Conservation (phyloP, 2,888 invertebrate genomes). For the Gandaritis pyraliata region DNA sequence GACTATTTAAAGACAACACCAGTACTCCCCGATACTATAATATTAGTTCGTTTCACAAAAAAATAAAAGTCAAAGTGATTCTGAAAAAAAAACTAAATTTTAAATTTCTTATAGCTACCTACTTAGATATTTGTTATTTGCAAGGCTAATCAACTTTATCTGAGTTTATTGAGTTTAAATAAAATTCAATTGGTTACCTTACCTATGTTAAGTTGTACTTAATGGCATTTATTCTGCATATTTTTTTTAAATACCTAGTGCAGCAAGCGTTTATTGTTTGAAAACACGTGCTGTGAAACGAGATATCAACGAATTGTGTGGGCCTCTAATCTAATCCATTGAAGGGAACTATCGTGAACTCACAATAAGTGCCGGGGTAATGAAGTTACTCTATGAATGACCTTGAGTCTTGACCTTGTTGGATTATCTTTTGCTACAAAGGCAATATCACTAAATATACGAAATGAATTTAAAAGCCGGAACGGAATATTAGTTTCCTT, state of each 20-base stretch:
- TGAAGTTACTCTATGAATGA: slow-evolving; percentile 36
- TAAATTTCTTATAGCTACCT: too few species aligned
- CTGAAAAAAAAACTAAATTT: too few species aligned
- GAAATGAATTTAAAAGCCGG: slow-evolving; percentile 5
- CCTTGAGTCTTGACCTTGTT: slow-evolving; percentile 45
- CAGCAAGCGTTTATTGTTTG: neutral
- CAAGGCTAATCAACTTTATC: too few species aligned
- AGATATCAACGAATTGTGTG: neutral
- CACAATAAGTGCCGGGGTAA: slow-evolving; percentile 17
- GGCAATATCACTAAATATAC: slow-evolving; percentile 5
- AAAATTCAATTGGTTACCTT: too few species aligned
- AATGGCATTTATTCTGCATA: neutral
- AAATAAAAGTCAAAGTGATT: too few species aligned
- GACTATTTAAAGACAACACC: too few species aligned
- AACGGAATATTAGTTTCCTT: slow-evolving; percentile 1
- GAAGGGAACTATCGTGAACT: slow-evolving; percentile 27
- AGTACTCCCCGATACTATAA: too few species aligned
- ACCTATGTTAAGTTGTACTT: neutral
- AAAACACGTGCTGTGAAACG: slow-evolving; percentile 25
- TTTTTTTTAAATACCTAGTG: slow-evolving; percentile 20
- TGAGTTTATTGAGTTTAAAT: neutral
- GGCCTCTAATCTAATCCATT: slow-evolving; percentile 21
- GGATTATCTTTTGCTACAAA: slow-evolving; percentile 21
- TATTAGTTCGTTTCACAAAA: too few species aligned
- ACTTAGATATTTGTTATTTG: too few species aligned